These are phyloP conservation scores for Micromys minutus DNA, from an alignment of 2,113 vertebrate species.

Conservation along the genomic window DNA sequence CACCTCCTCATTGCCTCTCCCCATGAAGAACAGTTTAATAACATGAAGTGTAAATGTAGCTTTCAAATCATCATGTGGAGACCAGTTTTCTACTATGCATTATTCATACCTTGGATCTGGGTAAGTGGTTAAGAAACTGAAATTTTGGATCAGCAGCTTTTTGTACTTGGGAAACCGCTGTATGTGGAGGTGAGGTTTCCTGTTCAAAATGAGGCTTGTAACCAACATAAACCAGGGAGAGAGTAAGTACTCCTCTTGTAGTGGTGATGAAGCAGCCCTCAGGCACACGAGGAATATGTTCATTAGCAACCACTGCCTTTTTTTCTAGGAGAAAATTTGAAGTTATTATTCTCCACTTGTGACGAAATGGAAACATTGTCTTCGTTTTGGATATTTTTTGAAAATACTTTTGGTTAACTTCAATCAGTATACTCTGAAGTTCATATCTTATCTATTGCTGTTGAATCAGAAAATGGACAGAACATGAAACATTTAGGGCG, in stretches of 20 bases:
- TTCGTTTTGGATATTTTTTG: not conserved
- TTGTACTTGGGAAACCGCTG: not conserved
- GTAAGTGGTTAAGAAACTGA: conserved; percentile 82
- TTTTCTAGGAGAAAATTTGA: conserved; percentile 61
- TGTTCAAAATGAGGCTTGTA: not conserved
- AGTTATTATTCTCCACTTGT: not conserved
- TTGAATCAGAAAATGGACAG: not conserved
- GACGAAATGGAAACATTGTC: not conserved
- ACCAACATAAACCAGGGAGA: conserved; percentile 71
- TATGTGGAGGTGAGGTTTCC: rapidly evolving
- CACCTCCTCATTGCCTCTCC: not conserved
- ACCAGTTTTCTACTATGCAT: not conserved
- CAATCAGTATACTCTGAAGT: not conserved
- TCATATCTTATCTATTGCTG: not conserved
- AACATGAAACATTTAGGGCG: not conserved
- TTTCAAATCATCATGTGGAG: conserved; percentile 4
- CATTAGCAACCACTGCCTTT: conserved; percentile 71
- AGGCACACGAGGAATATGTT: conserved; percentile 81
- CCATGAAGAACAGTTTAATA: not conserved
- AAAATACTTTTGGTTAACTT: not conserved
- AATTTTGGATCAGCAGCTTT: conserved; percentile 73
- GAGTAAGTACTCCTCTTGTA: conserved; percentile 59
- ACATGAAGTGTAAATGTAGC: not conserved
- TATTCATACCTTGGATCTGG: conserved; percentile 82
- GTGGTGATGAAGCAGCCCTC: conserved; percentile 79